Evolutionary conservation across 2,888 invertebrate genomes (phyloP).

Genomic region (Drosophila mulleri): DNA sequence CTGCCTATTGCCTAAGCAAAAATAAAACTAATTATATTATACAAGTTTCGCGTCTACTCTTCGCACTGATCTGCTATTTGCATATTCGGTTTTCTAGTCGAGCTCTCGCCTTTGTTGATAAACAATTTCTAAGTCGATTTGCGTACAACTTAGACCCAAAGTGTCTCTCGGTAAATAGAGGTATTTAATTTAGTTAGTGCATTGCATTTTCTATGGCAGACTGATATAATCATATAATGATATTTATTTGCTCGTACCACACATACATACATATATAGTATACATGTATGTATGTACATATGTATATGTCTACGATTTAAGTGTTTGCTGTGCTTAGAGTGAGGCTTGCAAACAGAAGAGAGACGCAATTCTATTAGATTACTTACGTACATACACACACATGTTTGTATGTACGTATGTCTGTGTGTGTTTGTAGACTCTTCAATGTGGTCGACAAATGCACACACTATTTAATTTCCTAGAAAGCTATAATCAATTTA

Average conservation of each 20-base stretch:
- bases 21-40: background rate
- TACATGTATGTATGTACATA: background rate
- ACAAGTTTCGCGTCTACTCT: background rate
- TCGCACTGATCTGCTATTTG: conserved; percentile 10
- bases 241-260: background rate
- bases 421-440: background rate
- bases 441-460: background rate
- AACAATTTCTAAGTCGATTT: conserved; percentile 39
- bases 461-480: background rate
- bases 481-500: background rate
- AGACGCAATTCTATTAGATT: conserved; percentile 3
- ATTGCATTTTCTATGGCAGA: conserved; percentile 13
- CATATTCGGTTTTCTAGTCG: conserved; percentile 5
- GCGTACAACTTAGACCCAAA: conserved; percentile 16
- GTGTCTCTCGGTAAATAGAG: conserved; percentile 28
- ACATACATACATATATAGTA: background rate
- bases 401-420: background rate
- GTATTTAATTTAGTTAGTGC: conserved; percentile 37
- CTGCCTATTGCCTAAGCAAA: background rate
- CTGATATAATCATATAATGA: conserved; percentile 9
- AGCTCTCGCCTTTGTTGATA: conserved; percentile 12
- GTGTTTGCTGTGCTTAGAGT: background rate
- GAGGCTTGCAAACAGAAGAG: background rate
- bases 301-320: background rate
- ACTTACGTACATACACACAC: background rate